phyloP scores from a whole-genome alignment of 2,113 vertebrate species.

The Castor canadensis region DNA sequence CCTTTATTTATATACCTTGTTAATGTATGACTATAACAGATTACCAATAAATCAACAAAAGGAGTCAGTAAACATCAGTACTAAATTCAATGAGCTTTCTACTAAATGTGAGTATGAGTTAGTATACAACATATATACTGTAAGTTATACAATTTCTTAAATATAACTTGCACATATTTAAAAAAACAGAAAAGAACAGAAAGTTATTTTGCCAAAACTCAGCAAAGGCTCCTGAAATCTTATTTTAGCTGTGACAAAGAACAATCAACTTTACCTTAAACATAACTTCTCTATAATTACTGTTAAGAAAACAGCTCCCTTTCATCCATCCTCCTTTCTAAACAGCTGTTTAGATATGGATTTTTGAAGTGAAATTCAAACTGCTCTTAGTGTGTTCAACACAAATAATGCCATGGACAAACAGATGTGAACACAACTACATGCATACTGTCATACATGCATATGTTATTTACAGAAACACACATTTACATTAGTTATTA shows the following conservation, averaged over 20 bases:
- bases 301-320: background rate
- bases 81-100: background rate
- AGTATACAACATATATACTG: background rate
- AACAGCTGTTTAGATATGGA: background rate
- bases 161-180: background rate
- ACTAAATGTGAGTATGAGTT: background rate
- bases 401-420: background rate
- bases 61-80: background rate
- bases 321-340: background rate
- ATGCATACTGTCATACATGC: background rate
- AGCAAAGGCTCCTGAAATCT: background rate
- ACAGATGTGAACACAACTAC: background rate
- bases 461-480: conserved; percentile 34
- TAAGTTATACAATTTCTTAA: background rate
- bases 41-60: conserved; percentile 21
- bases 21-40: background rate
- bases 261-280: background rate
- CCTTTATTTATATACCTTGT: conserved; percentile 3
- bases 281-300: background rate
- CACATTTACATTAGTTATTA: conserved; percentile 8
- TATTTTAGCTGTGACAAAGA: background rate
- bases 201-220: conserved; percentile 10
- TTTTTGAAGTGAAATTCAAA: background rate
- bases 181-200: background rate
- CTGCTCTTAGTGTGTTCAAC: background rate